Base-by-base conservation (phyloP, 2,888 invertebrate genomes). In the Lysandra coridon region DNA sequence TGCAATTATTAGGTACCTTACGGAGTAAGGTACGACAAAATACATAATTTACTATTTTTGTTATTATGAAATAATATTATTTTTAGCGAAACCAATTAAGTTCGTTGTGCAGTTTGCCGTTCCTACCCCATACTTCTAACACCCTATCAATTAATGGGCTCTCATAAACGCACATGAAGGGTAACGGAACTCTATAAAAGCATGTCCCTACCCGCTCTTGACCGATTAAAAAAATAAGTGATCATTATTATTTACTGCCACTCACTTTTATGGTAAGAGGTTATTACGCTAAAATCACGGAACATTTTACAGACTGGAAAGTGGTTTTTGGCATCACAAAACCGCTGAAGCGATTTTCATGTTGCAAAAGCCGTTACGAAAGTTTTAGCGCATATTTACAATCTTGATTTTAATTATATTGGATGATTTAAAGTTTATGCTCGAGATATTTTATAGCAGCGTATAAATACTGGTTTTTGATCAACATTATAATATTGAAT, bases 291-390 rank as follows among this genome's bases (percentile, higher is more conserved):
- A 44, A 74, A 74, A 44, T 40, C 74, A 74, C 44, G 30, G n/a
- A 74, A 74, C 23, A 69, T 40, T 73, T 73, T 73, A 40, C 74
- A 44, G 40, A 23, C 74, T 74, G 74, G n/a, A 74, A 44, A 74
- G n/a, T 74, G 44, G 40, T 74, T 74, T n/a, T n/a, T n/a, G 44
- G 37, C 14, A 73, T 40, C 23, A 23, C 74, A 12, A 40, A 74
- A n/a, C 44, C 74, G 44, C 74, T 74, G 74, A 74, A 74, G 74
- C n/a, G 74, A 44, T 44, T 44, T 74, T 40, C 74, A 74, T 44
- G 69, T 69, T 69, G 69, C 69, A 37, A 69, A 69, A 69, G 37
- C 69, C 69, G 69, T 69, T 69, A 69, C 69, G 69, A 69, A 69
- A 69, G 69, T 69, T 69, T 69, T 37, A 14, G 69, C 33, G 37